Base-by-base conservation (phyloP, 2,888 invertebrate genomes). In the Monoplex corrugatus region DNA sequence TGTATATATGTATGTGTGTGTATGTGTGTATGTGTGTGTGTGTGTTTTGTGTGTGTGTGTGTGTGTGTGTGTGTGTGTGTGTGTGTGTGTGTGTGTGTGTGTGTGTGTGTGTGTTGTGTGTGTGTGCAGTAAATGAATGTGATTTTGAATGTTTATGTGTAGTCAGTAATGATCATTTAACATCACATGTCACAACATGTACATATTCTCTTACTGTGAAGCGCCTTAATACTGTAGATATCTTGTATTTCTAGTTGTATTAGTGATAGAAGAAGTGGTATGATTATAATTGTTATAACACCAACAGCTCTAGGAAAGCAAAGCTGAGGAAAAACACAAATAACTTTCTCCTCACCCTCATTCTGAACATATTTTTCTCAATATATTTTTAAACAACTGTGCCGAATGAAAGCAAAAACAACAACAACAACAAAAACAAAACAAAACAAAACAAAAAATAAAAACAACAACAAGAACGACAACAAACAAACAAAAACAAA, bases 31-130 rank as follows among this genome's bases (percentile, higher is more conserved):
- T 68, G 63, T 28, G 63, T 16, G 63, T 16, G 63, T 3, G 23
- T 16, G 63, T 19, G 6, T 19, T 6, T 72, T 6, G n/a, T 3
- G 23, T 16, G 63, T 63, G 63, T 63, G 63, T 63, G 63, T 63
- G 63, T 63, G 63, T 63, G 63, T 63, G 63, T 63, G 63, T 63
- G 63, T 63, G 63, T 63, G 23, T 28, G 10, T 68, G 68, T 68
- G 68, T 68, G 68, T 68, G 68, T 68, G 68, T 68, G 68, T 19
- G n/a, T 68, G 68, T 68, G 68, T 68, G 68, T 68, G 68, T n/a
- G n/a, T 68, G 28, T 8, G n/a, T 19, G 68, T 68, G 68, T n/a
- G 68, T 63, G n/a, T n/a, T n/a, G n/a, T n/a, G n/a, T 68, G 63
- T 68, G 63, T 68, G 63, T 68, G 63, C n/a, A n/a, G 19, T 63